phyloP scores from a whole-genome alignment of 2,797 vertebrate species.

The Muscicapa comitata region DNA sequence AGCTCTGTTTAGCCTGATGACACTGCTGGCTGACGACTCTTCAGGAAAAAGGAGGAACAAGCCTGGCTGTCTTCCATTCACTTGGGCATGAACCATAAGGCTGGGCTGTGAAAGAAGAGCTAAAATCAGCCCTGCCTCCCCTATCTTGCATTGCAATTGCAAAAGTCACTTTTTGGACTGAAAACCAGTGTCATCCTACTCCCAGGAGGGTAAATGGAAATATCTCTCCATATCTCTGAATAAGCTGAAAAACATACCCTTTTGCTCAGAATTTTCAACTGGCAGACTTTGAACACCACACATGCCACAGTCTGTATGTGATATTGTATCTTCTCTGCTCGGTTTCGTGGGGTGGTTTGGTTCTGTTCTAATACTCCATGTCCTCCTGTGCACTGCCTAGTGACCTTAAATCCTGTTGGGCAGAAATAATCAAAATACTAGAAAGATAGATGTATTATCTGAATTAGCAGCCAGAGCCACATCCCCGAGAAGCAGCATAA shows the following conservation, averaged over 20 bases:
- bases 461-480: neutral
- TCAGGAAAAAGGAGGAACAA: neutral
- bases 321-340: neutral
- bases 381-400: neutral
- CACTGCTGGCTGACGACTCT: neutral
- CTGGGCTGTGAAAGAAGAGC: neutral
- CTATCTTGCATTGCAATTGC: neutral
- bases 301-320: neutral
- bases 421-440: neutral
- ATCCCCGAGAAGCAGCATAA: neutral
- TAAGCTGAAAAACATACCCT: neutral
- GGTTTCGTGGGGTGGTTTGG: neutral
- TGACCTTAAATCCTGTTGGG: neutral
- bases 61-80: neutral
- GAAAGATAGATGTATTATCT: neutral
- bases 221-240: neutral
- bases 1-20: neutral
- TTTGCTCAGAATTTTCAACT: neutral
- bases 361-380: neutral
- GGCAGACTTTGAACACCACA: neutral
- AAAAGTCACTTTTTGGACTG: neutral
- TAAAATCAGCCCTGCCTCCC: neutral
- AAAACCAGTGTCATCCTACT: neutral
- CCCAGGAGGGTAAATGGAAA: neutral
- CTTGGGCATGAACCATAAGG: neutral